phyloP scores from a whole-genome alignment of 2,797 vertebrate species.

The Pachyuromys duprasi region DNA sequence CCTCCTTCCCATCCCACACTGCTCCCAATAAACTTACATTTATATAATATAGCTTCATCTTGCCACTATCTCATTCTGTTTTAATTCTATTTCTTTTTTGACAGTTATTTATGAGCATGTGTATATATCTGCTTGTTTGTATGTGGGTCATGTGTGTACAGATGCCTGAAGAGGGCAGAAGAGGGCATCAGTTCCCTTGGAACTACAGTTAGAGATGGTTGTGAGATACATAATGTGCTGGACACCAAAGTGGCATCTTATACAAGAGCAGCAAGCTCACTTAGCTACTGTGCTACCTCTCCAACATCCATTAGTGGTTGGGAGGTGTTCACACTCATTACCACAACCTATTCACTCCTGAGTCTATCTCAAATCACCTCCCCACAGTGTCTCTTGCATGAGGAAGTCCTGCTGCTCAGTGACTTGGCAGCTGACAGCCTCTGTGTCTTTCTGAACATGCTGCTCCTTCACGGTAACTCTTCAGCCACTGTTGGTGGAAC shows the following conservation, averaged over 20 bases:
- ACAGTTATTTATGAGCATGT: background rate
- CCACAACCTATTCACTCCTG: fast-evolving
- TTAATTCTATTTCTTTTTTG: background rate
- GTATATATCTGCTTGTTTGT: background rate
- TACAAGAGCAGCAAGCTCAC: no score
- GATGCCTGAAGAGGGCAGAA: background rate
- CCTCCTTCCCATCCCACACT: no score
- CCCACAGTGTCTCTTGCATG: background rate
- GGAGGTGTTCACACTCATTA: background rate
- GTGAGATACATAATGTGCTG: background rate
- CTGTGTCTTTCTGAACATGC: background rate
- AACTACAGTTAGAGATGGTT: background rate
- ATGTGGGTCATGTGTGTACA: background rate
- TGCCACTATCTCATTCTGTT: no score
- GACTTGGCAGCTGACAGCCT: fast-evolving
- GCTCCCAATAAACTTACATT: no score
- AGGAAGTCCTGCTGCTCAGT: background rate
- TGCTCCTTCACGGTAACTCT: background rate
- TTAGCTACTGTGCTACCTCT: background rate
- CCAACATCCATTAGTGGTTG: background rate
- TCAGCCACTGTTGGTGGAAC: background rate
- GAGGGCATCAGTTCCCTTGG: background rate
- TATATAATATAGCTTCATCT: no score
- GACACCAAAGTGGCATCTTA: background rate
- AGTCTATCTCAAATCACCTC: background rate